Conservation (phyloP, 2,888 invertebrate species). For the Netelia virgata region DNA sequence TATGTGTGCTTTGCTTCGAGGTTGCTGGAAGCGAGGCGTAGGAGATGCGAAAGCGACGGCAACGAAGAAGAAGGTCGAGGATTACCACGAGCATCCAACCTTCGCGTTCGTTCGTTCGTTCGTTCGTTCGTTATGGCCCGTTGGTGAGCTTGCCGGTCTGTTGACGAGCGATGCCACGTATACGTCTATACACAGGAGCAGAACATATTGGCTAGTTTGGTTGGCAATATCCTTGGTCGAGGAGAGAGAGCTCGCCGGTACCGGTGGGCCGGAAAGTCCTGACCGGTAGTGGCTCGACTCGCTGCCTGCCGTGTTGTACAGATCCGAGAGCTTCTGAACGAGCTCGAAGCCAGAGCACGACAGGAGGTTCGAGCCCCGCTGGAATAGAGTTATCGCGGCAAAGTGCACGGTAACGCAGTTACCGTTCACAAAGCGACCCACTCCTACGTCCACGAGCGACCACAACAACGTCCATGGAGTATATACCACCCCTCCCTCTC, state of each 20-base stretch:
- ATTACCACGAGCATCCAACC: not conserved
- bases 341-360: slow-evolving; percentile 51
- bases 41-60: too few species aligned
- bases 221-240: slow-evolving; percentile 74
- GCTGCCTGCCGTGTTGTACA: slow-evolving; percentile 40
- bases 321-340: slow-evolving; percentile 65
- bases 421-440: slow-evolving; percentile 81
- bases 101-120: slow-evolving; percentile 25
- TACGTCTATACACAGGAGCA: slow-evolving; percentile 15
- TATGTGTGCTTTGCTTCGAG: too few species aligned
- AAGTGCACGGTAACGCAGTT: slow-evolving; percentile 84
- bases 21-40: too few species aligned
- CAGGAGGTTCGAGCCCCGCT: slow-evolving; percentile 63
- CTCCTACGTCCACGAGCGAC: slow-evolving; percentile 68
- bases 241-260: slow-evolving; percentile 51
- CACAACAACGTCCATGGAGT: slow-evolving; percentile 72
- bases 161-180: slow-evolving; percentile 17
- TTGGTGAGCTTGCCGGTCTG: slow-evolving; percentile 12
- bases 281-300: slow-evolving; percentile 56
- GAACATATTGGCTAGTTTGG: slow-evolving; percentile 75
- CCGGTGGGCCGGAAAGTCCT: slow-evolving; percentile 57
- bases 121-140: slow-evolving; percentile 39
- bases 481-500: slow-evolving; percentile 9
- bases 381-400: slow-evolving; percentile 83
- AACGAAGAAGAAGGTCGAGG: not conserved